Evolutionary conservation across 53 echinoderm and acorn worm genomes (phyloP), one percentile per base, ranked within the genome.

Genomic region (Temnopleurus reevesii): DNA sequence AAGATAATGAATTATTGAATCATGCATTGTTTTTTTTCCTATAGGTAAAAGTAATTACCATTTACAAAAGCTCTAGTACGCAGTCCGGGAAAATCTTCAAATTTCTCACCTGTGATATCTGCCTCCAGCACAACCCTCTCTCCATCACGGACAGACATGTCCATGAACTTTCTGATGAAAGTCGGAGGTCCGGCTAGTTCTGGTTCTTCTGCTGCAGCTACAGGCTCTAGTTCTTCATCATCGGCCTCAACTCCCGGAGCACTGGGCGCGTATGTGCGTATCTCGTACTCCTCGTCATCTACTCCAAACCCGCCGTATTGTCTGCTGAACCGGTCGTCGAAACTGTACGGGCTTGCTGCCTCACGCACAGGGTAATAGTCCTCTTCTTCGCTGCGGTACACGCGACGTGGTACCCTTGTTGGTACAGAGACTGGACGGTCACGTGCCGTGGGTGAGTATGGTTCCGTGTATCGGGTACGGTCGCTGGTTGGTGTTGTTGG

Each of bases 91-190:
- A n/a, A n/a, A n/a, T n/a, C n/a, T n/a, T n/a, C n/a, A n/a, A n/a
- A n/a, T n/a, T n/a, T n/a, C 71, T 21, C 8, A 99, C 99, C 99
- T 45, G 91, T 83, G 23, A 96, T 93, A 31, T 96, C 95, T 12
- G 94, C 96, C 90, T 99, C 96, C 51, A 99, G 89, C 31, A 94
- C 91, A 12, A 96, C 91, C 21, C 91, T 90, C 18, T 94, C 94
- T 41, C 99, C 99, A 57, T 99, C 99, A 76, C 93, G 93, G 57
- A 99, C 92, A 53, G 92, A 93, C 84, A 94, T 46, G 43, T 99
- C 94, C 27, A 53, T 71, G 83, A 98, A 53, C 13, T 89, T 66
- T 60, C 86, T 91, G 45, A 91, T 36, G 83, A 99, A 94, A 10
- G 89, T 86, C 2, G 99, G 99, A 0, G 95, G 93, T 81, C 99